These are phyloP conservation scores for Elephas maximus DNA, from an alignment of 2,113 vertebrate species.

Conservation along the genomic window DNA sequence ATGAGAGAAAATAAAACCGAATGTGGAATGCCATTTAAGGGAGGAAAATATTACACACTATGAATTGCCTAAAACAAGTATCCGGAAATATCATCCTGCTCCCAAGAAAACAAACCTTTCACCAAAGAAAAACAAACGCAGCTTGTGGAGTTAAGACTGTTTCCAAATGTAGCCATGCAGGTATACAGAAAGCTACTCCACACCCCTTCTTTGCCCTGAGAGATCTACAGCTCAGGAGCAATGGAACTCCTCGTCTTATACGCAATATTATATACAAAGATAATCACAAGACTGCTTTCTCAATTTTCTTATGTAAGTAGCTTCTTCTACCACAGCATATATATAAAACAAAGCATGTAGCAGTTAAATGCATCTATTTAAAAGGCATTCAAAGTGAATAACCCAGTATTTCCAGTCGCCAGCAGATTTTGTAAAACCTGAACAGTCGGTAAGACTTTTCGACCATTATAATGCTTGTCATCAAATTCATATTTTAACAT, in stretches of 20 bases:
- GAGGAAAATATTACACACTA: constrained; percentile 86
- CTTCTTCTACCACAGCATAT: constrained; percentile 60
- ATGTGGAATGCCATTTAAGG: constrained; percentile 72
- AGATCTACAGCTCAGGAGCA: constrained; percentile 64
- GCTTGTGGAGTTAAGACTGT: constrained; percentile 87
- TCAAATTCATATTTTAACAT: neutral
- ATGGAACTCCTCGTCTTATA: neutral
- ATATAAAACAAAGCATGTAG: neutral
- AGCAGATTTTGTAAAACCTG: neutral
- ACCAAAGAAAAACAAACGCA: constrained; percentile 92
- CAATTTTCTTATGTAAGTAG: constrained; percentile 54
- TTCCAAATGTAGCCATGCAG: constrained; percentile 90
- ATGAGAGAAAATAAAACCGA: constrained; percentile 77
- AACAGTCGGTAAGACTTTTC: neutral
- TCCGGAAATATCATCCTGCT: constrained; percentile 87
- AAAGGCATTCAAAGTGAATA: constrained; percentile 53
- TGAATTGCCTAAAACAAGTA: constrained; percentile 90
- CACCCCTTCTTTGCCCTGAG: constrained; percentile 68
- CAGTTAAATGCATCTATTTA: constrained; percentile 58
- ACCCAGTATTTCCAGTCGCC: constrained; percentile 55
- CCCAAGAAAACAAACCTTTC: constrained; percentile 92
- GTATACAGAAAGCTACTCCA: constrained; percentile 80
- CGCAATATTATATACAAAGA: constrained; percentile 39
- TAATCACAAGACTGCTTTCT: constrained; percentile 28
- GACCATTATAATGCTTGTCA: constrained; percentile 31